Evolutionary conservation across 2,888 invertebrate species (phyloP), one percentile per base, ranked within the genome.

Genomic region (Apamea crenata): DNA sequence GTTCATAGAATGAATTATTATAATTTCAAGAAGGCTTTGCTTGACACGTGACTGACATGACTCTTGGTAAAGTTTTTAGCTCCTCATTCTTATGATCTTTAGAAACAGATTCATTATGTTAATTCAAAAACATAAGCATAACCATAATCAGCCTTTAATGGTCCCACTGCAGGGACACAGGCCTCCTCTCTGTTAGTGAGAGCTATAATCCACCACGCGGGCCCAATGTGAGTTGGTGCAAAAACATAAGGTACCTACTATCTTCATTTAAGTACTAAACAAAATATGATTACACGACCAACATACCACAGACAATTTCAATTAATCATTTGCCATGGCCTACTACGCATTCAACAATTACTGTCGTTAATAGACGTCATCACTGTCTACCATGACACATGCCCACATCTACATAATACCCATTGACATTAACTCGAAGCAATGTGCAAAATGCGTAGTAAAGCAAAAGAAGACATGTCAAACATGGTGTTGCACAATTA

Each of bases 401-500:
- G 32, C 0, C 16, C 53, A 75, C 50, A n/a, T 59, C 50, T 61
- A 53, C 18, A 25, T 61, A 74, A 32, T 40, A 63, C 29, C 16
- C 18, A 69, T 65, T 67, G n/a, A 25, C 8, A n/a, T 2, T 53
- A 25, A 18, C 61, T 56, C 16, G 7, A 29, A 70, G 36, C 14
- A 65, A 70, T 25, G 56, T 32, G 1, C 44, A 56, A 50, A 68
- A 70, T 65, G 29, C 53, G 44, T 69, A 50, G 29, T 83, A 29
- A 59, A 74, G 53, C 14, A 67, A 40, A 71, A 68, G n/a, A 61
- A 53, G 63, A 47, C 53, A 56, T 44, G 53, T 56, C 53, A 71
- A 77, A 63, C 16, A 66, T 14, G 21, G n/a, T 21, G 18, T 85
- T 80, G 61, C 84, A 67, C 61, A 84, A 87, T 36, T 7, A 14